Percentiles rank a stretch among this genome's conserved stretches.
Conservation (phyloP, 2,113 vertebrate genomes). For the Alosa alosa region DNA sequence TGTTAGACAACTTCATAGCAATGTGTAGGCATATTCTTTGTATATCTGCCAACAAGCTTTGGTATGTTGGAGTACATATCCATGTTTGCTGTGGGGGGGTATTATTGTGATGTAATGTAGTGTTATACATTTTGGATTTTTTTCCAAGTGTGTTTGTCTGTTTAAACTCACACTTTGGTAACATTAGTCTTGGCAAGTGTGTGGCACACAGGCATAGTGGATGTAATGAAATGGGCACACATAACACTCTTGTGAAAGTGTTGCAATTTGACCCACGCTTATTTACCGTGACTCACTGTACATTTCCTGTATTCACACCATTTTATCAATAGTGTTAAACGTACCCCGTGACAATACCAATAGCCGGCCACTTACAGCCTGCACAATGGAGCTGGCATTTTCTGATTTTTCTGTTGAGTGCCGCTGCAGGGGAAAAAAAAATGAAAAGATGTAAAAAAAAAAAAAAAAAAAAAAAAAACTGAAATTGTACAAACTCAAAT, state of each 20-base stretch:
- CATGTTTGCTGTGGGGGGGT: background rate
- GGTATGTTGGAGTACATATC: background rate
- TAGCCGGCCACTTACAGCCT: background rate
- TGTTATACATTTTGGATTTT: background rate
- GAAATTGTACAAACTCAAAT: slow-evolving; percentile 26
- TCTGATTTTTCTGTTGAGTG: background rate
- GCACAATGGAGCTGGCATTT: slow-evolving; percentile 1
- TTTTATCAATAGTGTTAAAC: background rate
- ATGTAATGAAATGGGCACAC: background rate
- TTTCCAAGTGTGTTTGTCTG: background rate
- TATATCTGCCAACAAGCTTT: background rate
- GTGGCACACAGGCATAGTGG: background rate
- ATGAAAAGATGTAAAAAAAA: background rate
- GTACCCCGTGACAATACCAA: background rate
- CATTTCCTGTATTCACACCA: background rate
- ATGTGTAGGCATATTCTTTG: too few species aligned
- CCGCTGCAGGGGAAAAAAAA: background rate
- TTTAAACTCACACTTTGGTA: background rate
- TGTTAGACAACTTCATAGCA: background rate
- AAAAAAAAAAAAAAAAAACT: slow-evolving; percentile 27
- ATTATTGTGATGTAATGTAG: background rate
- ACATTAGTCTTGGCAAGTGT: background rate
- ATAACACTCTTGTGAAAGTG: background rate
- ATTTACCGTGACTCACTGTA: background rate
- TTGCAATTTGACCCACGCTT: slow-evolving; percentile 1